A percentile compares a stretch with the other conserved stretches of the same genome.
phyloP scores from a whole-genome alignment of 2,113 vertebrate species.

The Mustela lutreola region DNA sequence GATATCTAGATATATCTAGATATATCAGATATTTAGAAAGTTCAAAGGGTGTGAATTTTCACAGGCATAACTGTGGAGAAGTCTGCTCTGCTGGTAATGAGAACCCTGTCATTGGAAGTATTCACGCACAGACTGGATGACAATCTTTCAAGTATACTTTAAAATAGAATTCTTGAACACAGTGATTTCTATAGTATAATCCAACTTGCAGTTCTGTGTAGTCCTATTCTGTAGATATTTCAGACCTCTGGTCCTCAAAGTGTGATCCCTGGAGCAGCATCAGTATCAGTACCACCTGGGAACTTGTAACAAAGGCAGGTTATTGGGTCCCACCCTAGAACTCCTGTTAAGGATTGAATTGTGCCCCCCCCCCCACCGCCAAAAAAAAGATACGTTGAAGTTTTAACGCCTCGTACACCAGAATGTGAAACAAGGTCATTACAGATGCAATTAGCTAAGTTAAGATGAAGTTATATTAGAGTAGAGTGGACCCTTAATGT shows the following conservation, averaged over 20 bases:
- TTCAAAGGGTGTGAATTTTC: conserved; percentile 15
- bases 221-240: background rate
- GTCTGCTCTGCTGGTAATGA: background rate
- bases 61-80: background rate
- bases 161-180: conserved; percentile 43
- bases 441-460: background rate
- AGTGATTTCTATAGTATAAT: conserved; percentile 19
- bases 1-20: background rate
- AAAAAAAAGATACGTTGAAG: background rate
- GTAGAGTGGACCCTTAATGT: background rate
- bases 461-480: background rate
- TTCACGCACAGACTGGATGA: background rate
- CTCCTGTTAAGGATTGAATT: background rate
- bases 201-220: background rate
- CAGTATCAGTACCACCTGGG: background rate
- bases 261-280: background rate
- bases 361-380: background rate
- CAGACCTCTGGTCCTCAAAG: conserved; percentile 13
- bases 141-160: conserved; percentile 36
- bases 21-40: conserved; percentile 47
- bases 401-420: background rate
- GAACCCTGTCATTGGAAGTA: background rate
- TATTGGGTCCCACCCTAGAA: background rate
- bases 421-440: background rate
- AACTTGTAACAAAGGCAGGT: background rate